Conservation (phyloP, 2,888 invertebrate genomes). For the Sphaerophoria rueppellii region DNA sequence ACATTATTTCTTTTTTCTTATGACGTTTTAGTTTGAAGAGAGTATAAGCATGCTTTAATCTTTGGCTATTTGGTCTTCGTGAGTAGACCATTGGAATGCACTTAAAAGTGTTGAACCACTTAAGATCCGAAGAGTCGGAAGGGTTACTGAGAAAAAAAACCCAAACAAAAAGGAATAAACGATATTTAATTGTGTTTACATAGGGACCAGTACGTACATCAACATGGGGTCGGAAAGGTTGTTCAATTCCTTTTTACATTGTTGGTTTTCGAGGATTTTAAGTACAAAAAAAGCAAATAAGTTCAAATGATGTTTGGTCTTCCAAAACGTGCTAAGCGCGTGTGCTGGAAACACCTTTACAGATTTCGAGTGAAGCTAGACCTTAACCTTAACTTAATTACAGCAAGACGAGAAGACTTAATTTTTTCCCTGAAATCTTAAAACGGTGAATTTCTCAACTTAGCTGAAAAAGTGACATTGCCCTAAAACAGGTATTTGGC, state of each 20-base stretch:
- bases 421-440: too few relatives aligned
- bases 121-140: constrained; percentile 12
- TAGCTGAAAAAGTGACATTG: too few relatives aligned
- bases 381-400: too few relatives aligned
- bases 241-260: neutral
- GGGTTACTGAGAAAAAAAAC: neutral
- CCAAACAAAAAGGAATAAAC: constrained; percentile 2
- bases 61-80: constrained; percentile 46
- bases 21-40: constrained; percentile 23
- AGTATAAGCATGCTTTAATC: constrained; percentile 58
- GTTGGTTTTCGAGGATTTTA: too few relatives aligned
- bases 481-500: too few relatives aligned
- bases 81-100: constrained; percentile 66
- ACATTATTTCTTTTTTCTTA: constrained; percentile 10
- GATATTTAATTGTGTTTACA: constrained; percentile 50
- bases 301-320: too few relatives aligned
- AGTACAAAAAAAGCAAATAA: too few relatives aligned
- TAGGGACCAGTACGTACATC: constrained; percentile 13
- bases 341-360: too few relatives aligned
- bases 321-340: too few relatives aligned
- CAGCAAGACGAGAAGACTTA: too few relatives aligned
- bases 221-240: neutral
- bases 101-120: constrained; percentile 59
- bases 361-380: too few relatives aligned
- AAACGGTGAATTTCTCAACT: too few relatives aligned